Evolutionary conservation across 2,888 invertebrate genomes (phyloP).

Genomic region (Acronicta psi): DNA sequence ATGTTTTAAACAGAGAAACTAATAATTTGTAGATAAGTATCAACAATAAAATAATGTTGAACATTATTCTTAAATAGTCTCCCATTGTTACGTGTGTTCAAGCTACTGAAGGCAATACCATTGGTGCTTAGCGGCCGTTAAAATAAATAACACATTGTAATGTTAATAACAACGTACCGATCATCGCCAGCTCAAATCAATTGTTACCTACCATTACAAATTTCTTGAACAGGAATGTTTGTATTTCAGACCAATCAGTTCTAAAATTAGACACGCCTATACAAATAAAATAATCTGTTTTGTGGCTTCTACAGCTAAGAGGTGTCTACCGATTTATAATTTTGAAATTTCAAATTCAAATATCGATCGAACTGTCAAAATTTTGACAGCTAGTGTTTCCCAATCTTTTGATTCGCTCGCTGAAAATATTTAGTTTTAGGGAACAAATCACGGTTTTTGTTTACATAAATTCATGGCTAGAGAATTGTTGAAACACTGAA

Average conservation of each 20-base stretch:
- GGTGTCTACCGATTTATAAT: conserved; percentile 1
- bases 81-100: conserved; percentile 6
- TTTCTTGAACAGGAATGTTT: conserved; percentile 39
- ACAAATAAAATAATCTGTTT: conserved; percentile 27
- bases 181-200: conserved; percentile 18
- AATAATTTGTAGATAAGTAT: no score
- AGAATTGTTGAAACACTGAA: conserved; percentile 71
- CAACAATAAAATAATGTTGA: conserved; percentile 16
- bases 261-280: conserved; percentile 44
- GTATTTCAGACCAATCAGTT: conserved; percentile 45
- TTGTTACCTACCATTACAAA: conserved; percentile 32
- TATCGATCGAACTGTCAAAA: conserved; percentile 43
- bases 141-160: conserved; percentile 32
- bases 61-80: conserved; percentile 2
- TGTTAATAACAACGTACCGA: conserved; percentile 9
- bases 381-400: conserved; percentile 40
- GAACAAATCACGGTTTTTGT: conserved; percentile 25
- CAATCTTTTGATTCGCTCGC: conserved; percentile 36
- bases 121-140: conserved; percentile 14
- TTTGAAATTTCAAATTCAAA: conserved; percentile 9
- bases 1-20: no score
- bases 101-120: conserved; percentile 2
- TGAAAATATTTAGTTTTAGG: conserved; percentile 14
- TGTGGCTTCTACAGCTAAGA: conserved; percentile 24
- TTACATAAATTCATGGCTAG: conserved; percentile 46